Percentiles rank a stretch among this genome's conserved stretches.
Conservation (phyloP, 2,797 vertebrate species). For the Lagodon rhomboides region DNA sequence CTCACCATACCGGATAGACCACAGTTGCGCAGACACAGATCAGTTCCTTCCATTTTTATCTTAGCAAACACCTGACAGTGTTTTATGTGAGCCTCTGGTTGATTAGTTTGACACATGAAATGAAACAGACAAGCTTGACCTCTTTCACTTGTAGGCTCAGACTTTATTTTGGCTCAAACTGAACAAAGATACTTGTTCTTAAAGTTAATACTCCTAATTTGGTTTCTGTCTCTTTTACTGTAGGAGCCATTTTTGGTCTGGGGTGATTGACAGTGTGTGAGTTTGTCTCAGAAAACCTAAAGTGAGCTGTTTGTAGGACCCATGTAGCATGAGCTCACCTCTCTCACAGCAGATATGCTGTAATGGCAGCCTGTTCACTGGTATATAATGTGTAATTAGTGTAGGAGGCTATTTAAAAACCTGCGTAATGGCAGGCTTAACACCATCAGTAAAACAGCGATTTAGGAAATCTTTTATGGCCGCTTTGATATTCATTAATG, state of each 20-base stretch:
- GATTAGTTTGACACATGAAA: slow-evolving; percentile 62
- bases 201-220: slow-evolving; percentile 34
- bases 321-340: slow-evolving; percentile 69
- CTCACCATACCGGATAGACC: slow-evolving; percentile 60
- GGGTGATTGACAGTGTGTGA: slow-evolving; percentile 24
- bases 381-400: slow-evolving; percentile 71
- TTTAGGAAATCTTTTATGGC: slow-evolving; percentile 59
- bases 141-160: slow-evolving; percentile 37
- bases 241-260: slow-evolving; percentile 31
- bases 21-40: slow-evolving; percentile 52
- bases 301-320: slow-evolving; percentile 49
- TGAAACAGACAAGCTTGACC: slow-evolving; percentile 24
- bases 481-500: slow-evolving; percentile 69
- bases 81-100: slow-evolving; percentile 32
- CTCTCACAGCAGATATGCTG: slow-evolving; percentile 61
- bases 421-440: slow-evolving; percentile 60
- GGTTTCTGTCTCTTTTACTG: slow-evolving; percentile 6
- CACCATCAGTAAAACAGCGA: slow-evolving; percentile 63
- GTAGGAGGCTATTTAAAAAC: slow-evolving; percentile 68
- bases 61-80: slow-evolving; percentile 52
- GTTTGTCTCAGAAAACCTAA: slow-evolving; percentile 31
- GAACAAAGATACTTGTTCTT: slow-evolving; percentile 17
- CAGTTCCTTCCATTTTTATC: slow-evolving; percentile 64
- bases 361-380: slow-evolving; percentile 69
- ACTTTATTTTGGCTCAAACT: slow-evolving; percentile 40